Evolutionary conservation across 1,140 invertebrate species (phyloP).

Genomic region (Leptopilina boulardi): DNA sequence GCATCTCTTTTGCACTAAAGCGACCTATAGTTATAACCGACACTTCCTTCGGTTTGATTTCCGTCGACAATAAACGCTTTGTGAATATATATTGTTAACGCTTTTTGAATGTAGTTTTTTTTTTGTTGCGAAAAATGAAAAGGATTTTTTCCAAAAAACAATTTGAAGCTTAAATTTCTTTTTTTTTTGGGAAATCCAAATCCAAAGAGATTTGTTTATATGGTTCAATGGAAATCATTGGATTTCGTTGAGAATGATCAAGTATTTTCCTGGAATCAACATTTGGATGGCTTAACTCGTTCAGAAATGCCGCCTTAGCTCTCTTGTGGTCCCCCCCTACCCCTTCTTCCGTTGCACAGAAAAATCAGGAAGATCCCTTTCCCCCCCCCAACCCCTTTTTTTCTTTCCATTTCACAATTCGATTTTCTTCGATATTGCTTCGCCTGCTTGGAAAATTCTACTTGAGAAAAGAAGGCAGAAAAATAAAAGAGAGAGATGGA

Average conservation of each 20-base stretch:
- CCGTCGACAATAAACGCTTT: neutral
- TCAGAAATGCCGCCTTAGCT: constrained; percentile 59
- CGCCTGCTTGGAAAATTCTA: constrained; percentile 64
- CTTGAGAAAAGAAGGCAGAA: constrained; percentile 44
- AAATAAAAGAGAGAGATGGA: neutral
- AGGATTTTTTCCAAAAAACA: no score
- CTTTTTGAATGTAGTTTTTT: neutral
- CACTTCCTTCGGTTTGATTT: constrained; percentile 28
- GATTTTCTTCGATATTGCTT: constrained; percentile 69
- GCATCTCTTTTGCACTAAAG: constrained; percentile 5
- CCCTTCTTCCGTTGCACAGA: neutral
- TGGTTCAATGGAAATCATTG: neutral
- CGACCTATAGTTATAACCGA: constrained; percentile 1
- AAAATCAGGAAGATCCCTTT: constrained; percentile 43
- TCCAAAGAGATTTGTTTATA: neutral
- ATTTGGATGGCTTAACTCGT: constrained; percentile 65
- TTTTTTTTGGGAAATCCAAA: neutral
- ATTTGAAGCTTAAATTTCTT: neutral
- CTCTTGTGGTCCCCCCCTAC: constrained; percentile 4
- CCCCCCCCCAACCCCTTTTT: constrained; percentile 54
- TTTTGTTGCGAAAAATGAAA: neutral
- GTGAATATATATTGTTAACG: neutral
- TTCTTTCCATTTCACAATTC: constrained; percentile 70
- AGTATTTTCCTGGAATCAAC: constrained; percentile 6
- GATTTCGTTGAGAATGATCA: neutral